Percentiles rank a stretch among this genome's conserved stretches.
Conservation (phyloP, 2,888 invertebrate species). For the Ophioninae sp. region DNA sequence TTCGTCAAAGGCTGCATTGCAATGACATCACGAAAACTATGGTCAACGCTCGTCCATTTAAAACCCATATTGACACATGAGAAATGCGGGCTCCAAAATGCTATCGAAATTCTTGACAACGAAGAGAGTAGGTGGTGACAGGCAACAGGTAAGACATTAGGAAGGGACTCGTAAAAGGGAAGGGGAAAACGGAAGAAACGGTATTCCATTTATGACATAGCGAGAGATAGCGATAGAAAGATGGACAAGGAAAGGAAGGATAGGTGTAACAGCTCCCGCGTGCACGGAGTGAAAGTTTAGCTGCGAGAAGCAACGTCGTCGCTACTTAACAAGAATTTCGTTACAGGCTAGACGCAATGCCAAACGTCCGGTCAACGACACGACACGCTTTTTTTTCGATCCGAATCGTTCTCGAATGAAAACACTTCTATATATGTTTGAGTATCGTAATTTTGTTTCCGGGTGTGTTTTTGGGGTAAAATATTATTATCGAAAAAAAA, state of each 20-base stretch:
- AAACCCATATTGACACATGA: background rate
- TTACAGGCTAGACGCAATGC: constrained; percentile 54
- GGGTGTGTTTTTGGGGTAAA: no score
- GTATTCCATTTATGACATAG: constrained; percentile 53
- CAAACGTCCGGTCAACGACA: constrained; percentile 59
- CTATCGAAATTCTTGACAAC: background rate
- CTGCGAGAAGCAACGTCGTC: constrained; percentile 21
- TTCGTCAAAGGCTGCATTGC: constrained; percentile 62
- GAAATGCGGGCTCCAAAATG: background rate
- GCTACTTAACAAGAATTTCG: constrained; percentile 46
- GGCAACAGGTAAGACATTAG: background rate
- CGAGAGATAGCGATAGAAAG: constrained; percentile 47
- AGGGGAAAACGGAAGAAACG: constrained; percentile 3
- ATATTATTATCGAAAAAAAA: no score
- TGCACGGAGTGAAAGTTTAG: constrained; percentile 57
- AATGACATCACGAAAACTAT: constrained; percentile 28
- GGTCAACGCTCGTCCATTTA: background rate
- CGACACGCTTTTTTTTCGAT: constrained; percentile 52
- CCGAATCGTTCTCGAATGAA: background rate
- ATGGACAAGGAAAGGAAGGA: constrained; percentile 64
- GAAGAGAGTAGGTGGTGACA: background rate
- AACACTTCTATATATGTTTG: background rate
- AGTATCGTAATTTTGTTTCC: background rate
- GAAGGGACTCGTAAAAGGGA: background rate
- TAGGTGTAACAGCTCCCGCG: constrained; percentile 47